A percentile compares a stretch with the other conserved stretches of the same genome.
phyloP scores from a whole-genome alignment of 2,797 vertebrate species.

The Schizopygopsis pylzovi region DNA sequence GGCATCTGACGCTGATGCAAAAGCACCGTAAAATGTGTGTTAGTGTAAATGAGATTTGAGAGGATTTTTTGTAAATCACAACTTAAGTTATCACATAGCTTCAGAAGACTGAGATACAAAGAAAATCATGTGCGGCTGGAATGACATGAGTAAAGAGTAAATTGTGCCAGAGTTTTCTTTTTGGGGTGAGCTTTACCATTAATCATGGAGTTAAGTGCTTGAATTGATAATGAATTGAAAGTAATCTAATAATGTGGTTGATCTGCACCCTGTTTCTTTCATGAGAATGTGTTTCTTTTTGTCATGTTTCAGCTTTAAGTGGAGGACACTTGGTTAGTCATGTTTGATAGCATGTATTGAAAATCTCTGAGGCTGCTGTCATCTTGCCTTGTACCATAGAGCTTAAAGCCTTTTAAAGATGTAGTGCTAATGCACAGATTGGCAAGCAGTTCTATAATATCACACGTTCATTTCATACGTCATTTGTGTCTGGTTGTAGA shows the following conservation, averaged over 20 bases:
- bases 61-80: neutral
- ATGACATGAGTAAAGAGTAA: neutral
- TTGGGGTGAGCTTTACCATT: conserved; percentile 54
- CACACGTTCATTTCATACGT: conserved; percentile 4
- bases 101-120: neutral
- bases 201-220: conserved; percentile 81
- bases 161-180: neutral
- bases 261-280: conserved; percentile 72
- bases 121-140: neutral
- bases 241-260: conserved; percentile 76
- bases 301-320: conserved; percentile 49
- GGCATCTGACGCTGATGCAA: neutral
- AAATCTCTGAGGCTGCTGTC: conserved; percentile 75
- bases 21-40: neutral
- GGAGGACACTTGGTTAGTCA: conserved; percentile 70
- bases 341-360: conserved; percentile 79
- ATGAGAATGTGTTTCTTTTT: conserved; percentile 53
- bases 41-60: neutral
- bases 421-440: conserved; percentile 27
- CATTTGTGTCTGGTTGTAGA: conserved; percentile 24
- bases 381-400: conserved; percentile 64
- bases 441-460: conserved; percentile 32
- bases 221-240: conserved; percentile 74
- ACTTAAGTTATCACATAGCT: neutral
- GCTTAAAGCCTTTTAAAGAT: conserved; percentile 43